Conservation (phyloP, 1,140 invertebrate genomes). For the Nephila pilipes region DNA sequence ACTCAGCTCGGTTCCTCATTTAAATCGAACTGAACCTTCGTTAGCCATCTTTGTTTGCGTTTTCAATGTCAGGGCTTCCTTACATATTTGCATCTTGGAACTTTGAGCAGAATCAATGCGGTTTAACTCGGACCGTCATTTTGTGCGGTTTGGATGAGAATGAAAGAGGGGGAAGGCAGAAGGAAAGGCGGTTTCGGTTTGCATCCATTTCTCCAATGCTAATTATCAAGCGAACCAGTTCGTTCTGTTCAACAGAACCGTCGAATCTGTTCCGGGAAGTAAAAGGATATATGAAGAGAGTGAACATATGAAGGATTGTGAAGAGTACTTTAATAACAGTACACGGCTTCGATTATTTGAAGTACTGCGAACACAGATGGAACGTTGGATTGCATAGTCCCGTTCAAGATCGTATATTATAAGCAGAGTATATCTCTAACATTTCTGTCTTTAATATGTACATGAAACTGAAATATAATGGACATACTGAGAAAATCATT, state of each 20-base stretch:
- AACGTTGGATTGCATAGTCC: too few species aligned
- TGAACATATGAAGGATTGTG: not conserved
- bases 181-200: not conserved
- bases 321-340: not conserved
- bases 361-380: too few species aligned
- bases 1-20: conserved; percentile 44
- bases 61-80: conserved; percentile 65
- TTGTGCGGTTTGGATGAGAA: conserved; percentile 23
- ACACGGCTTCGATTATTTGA: too few species aligned
- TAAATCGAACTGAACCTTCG: conserved; percentile 55
- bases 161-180: not conserved
- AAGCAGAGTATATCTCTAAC: too few species aligned
- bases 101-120: conserved; percentile 48
- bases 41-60: conserved; percentile 69
- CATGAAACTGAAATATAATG: too few species aligned
- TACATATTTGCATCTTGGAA: conserved; percentile 72
- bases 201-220: conserved; percentile 1
- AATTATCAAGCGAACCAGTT: conserved; percentile 26
- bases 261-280: not conserved
- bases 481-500: too few species aligned
- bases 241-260: not conserved
- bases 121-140: conserved; percentile 50
- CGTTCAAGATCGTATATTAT: too few species aligned
- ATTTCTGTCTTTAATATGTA: too few species aligned
- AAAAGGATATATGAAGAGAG: not conserved